Base-by-base conservation (phyloP, 2,888 invertebrate genomes). In the Microctonus aethiopoides region DNA sequence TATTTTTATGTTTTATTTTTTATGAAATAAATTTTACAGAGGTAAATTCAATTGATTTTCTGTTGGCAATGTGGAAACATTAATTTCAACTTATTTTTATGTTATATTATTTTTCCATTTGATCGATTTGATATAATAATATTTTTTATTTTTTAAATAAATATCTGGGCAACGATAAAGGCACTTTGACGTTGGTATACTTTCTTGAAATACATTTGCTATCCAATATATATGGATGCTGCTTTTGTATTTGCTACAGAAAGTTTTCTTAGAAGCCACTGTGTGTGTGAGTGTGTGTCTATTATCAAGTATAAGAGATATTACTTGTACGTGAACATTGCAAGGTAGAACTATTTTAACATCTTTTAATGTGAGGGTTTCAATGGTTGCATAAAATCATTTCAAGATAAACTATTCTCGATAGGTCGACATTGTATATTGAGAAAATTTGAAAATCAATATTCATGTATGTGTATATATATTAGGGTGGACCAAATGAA, bases 91-190 rank as follows among this genome's bases (percentile, higher is more conserved):
- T 26, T 56, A 7, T 56, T 26, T 22, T 54, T 61, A 6, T 9
- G 13, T 22, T 9, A 22, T 64, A 56, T 39, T 56, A 36, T 56
- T 65, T 24, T 65, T 41, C 22, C 32, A 68, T 68, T 63, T 63
- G 26, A 56, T n/a, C n/a, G 54, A 46, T 67, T 36, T 63, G 72
- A 69, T 46, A 16, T 16, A 46, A 66, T 73, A 70, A 72, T 71
- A 76, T 74, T 76, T 5, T 46, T 7, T 46, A 46, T 46, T 74
- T 71, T 68, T 63, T 71, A 71, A 71, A 74, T 76, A 72, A 67
- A 76, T 74, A 73, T 76, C 74, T 72, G 72, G 73, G 71, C 68
- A 67, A 71, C 54, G n/a, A n/a, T n/a, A n/a, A 66, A 51, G 67
- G 52, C 51, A 57, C 69, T 70, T 72, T 60, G 63, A 71, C 72